Evolutionary conservation across 2,888 invertebrate genomes (phyloP).

Genomic region (Xestia sexstrigata): DNA sequence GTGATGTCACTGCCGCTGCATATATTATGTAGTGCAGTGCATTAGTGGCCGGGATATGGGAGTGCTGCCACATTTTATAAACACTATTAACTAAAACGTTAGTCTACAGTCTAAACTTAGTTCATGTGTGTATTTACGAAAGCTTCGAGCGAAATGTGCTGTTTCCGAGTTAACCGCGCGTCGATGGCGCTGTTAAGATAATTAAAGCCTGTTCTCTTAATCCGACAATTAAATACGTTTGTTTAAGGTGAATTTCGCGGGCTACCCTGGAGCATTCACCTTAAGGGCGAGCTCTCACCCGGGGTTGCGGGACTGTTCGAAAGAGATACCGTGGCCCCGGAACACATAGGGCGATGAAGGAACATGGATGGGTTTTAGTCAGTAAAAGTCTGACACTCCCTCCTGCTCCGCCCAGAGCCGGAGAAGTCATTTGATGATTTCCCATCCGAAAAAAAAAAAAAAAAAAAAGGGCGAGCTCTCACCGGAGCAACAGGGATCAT

Average conservation of each 20-base stretch:
- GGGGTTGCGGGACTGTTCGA: too few species aligned
- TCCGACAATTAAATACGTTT: slow-evolving; percentile 5
- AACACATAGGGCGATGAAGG: too few species aligned
- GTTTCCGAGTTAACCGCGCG: slow-evolving; percentile 1
- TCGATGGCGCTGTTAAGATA: not conserved
- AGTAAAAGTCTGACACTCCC: too few species aligned
- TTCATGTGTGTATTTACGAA: slow-evolving; percentile 1
- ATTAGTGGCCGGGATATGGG: not conserved
- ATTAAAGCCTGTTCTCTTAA: slow-evolving; percentile 4
- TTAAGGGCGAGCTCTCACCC: too few species aligned
- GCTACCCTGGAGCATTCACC: too few species aligned
- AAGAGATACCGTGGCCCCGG: too few species aligned
- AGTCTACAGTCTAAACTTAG: not conserved
- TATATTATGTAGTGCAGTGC: not conserved
- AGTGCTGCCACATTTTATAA: not conserved
- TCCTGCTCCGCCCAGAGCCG: too few species aligned
- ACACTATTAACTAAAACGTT: not conserved
- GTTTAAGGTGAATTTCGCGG: too few species aligned
- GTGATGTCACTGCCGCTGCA: slow-evolving; percentile 3
- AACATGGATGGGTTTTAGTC: too few species aligned
- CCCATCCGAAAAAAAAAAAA: too few species aligned
- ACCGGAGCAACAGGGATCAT: not conserved
- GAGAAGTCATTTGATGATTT: too few species aligned
- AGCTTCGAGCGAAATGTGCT: not conserved
- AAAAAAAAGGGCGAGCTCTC: too few species aligned